These are phyloP conservation scores for Lineus longissimus DNA, from an alignment of 1,140 invertebrate species.

Conservation along the genomic window DNA sequence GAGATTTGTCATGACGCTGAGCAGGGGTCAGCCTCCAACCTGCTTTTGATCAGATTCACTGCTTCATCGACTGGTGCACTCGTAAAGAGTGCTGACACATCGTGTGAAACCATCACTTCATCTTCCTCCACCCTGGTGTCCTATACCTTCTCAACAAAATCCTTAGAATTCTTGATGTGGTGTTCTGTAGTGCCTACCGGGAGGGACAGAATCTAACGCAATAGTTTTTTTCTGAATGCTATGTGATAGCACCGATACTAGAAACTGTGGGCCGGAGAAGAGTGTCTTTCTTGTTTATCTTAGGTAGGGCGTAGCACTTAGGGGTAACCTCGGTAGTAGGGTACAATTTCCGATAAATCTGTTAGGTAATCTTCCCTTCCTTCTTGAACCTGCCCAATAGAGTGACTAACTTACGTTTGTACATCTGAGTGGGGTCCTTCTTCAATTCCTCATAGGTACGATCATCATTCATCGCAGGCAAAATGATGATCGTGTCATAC, in stretches of 20 bases:
- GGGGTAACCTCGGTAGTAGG: constrained; percentile 12
- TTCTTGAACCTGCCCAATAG: neutral
- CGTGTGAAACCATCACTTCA: too few relatives aligned
- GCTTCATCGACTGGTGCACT: too few relatives aligned
- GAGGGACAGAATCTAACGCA: neutral
- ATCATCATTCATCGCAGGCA: constrained; percentile 3
- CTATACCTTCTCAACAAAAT: too few relatives aligned
- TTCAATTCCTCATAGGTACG: constrained; percentile 12
- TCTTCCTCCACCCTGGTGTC: too few relatives aligned
- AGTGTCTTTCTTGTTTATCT: too few relatives aligned
- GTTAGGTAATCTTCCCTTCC: neutral
- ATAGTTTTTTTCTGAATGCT: neutral
- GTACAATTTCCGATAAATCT: neutral
- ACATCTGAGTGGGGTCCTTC: neutral
- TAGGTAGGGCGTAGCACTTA: too few relatives aligned
- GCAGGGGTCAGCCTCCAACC: too few relatives aligned
- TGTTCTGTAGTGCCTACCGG: neutral
- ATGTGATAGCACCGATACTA: neutral
- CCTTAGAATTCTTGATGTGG: too few relatives aligned
- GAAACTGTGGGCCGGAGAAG: too few relatives aligned
- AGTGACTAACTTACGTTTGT: constrained; percentile 3
- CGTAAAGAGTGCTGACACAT: too few relatives aligned
- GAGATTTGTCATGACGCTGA: too few relatives aligned
- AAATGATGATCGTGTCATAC: neutral
- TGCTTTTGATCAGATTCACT: too few relatives aligned